Evolutionary conservation across 2,888 invertebrate genomes (phyloP).

Genomic region (Artemia sp.): DNA sequence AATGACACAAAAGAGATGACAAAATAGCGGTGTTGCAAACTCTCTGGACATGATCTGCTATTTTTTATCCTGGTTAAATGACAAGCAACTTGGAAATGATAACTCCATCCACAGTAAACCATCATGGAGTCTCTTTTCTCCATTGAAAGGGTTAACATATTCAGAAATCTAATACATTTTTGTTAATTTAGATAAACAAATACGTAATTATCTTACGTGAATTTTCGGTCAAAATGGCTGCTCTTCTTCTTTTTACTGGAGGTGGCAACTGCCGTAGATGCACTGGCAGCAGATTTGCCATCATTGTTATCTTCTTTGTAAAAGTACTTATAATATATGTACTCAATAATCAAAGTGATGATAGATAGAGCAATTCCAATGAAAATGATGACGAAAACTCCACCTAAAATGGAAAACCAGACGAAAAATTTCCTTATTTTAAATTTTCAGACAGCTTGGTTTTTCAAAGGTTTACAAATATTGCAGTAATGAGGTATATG

Average conservation of each 20-base stretch:
- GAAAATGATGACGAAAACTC: conserved; percentile 92
- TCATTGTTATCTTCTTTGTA: conserved; percentile 19
- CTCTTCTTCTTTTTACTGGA: not conserved
- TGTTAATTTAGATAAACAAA: too few relatives aligned
- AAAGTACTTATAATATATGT: conserved; percentile 63
- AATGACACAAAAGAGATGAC: too few relatives aligned
- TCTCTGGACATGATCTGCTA: too few relatives aligned
- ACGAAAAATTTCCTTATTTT: not conserved
- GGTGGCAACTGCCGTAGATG: not conserved
- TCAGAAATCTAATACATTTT: too few relatives aligned
- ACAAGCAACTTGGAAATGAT: too few relatives aligned
- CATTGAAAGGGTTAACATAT: too few relatives aligned
- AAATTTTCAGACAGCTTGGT: not conserved
- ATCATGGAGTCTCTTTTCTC: too few relatives aligned
- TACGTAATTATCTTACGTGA: not conserved
- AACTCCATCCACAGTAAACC: too few relatives aligned
- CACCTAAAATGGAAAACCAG: conserved; percentile 33
- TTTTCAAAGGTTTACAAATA: not conserved
- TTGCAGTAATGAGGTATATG: too few relatives aligned
- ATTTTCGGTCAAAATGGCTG: not conserved
- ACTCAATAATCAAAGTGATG: conserved; percentile 75
- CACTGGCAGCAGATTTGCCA: not conserved
- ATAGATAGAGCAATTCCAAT: conserved; percentile 84
- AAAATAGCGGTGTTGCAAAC: too few relatives aligned
- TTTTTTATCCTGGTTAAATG: too few relatives aligned